Base-by-base conservation (phyloP, 2,797 vertebrate genomes). In the Paedocypris micromegethes region DNA sequence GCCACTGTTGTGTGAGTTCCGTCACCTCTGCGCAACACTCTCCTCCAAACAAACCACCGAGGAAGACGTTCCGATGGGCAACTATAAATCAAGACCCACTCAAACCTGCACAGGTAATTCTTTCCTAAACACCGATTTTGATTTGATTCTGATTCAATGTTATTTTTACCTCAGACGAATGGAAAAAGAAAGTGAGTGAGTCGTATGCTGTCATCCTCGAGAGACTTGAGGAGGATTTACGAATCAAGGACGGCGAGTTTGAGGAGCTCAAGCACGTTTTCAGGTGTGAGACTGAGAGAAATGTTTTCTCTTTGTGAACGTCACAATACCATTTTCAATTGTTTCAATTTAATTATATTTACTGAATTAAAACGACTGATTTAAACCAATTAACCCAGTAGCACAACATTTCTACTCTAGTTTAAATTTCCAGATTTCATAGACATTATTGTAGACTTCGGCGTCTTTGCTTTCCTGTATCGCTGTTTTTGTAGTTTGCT, bases 111-210 rank as follows among this genome's bases (percentile, higher is more conserved):
- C 96, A 82, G 95, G 94, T 97, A 97, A 92, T 23, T 23, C 23
- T 23, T 23, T 23, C 23, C 23, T 23, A 23, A 23, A 23, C 23
- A 23, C 1, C 23, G 23, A 23, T 23, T 23, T 23, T 1, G 1
- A 23, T 80, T 48, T 70, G 5, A 47, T 51, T 37, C 59, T 58
- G 49, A 50, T 3, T 6, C 74, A 45, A 56, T 63, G 23, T 23
- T 23, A 23, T 23, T 23, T 23, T 50, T 42, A 68, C 45, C 78
- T 63, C 79, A 98, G 95, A 98, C 82, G 96, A 98, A 77, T 98
- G 95, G 97, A 99, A 98, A 90, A 99, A 98, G 87, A 97, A 98
- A 76, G 92, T 98, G 66, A 88, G 88, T 2, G 95, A 99, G 84
- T 95, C 95, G 0, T 98, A 99, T 42, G 78, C 91, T 44, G 86